phyloP scores from a whole-genome alignment of 2,797 vertebrate genomes.

The Myripristis murdjan region DNA sequence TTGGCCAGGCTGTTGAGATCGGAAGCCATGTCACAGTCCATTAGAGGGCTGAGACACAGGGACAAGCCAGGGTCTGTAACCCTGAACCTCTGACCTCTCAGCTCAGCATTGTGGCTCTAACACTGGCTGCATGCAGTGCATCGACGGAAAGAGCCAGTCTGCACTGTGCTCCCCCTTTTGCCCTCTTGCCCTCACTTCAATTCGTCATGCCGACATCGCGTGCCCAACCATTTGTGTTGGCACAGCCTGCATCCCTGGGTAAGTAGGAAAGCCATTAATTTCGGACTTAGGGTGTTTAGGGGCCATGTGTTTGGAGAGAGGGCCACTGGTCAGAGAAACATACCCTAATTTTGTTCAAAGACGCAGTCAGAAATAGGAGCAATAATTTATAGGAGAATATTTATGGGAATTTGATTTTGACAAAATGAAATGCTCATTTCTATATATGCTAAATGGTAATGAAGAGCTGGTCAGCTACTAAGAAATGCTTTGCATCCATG shows the following conservation, averaged over 20 bases:
- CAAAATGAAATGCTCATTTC: constrained; percentile 8
- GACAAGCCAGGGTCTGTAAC: constrained; percentile 68
- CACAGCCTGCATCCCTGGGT: constrained; percentile 66
- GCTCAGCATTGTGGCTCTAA: constrained; percentile 33
- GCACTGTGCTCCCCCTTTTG: constrained; percentile 47
- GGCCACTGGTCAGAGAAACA: constrained; percentile 60
- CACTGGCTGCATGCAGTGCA: constrained; percentile 42
- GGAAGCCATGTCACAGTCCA: constrained; percentile 83
- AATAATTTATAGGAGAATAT: constrained; percentile 35
- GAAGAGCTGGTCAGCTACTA: too few species aligned
- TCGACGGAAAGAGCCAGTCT: constrained; percentile 40
- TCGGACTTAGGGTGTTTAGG: constrained; percentile 65
- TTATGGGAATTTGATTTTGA: constrained; percentile 47
- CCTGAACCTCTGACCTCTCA: constrained; percentile 51
- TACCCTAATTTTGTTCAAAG: constrained; percentile 51
- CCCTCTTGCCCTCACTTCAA: constrained; percentile 65
- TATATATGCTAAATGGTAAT: too few species aligned
- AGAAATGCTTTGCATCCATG: too few species aligned
- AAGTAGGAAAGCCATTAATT: constrained; percentile 74
- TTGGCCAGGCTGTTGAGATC: constrained; percentile 68
- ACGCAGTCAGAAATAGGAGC: constrained; percentile 45
- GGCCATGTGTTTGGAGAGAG: constrained; percentile 46
- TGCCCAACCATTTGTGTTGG: constrained; percentile 80
- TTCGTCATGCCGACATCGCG: constrained; percentile 66
- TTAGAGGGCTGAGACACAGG: constrained; percentile 71